Base-by-base conservation (phyloP, 2,113 vertebrate genomes). In the Aspidoscelis tigris region DNA sequence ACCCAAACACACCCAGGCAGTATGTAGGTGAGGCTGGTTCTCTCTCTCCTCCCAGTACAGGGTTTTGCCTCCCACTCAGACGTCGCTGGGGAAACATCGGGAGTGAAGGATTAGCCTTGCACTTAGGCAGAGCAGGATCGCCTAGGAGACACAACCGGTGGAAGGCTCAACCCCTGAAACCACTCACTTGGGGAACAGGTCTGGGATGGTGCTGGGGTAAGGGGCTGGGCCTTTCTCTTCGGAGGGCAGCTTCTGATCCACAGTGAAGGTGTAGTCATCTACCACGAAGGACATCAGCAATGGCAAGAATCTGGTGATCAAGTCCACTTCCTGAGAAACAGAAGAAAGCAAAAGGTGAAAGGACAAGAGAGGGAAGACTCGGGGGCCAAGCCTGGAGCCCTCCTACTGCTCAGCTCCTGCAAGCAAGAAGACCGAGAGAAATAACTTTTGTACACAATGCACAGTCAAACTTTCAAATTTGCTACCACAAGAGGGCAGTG, bases 261-360 rank as follows among this genome's bases (percentile, higher is more conserved):
- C 97, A 0, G 90, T 98, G 96, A 97, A 99, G 0, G 96, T 99
- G 87, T 98, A 95, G 90, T 99, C 99, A 0, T 99, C 99, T 79
- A 99, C 98, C 91, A 99, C 97, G 4, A 99, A 97, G 4, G 98
- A 97, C 98, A 99, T 98, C 95, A 99, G 96, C 85, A 96, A 96
- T 0, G 99, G 99, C 86, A 99, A 94, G 93, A 99, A 99, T 89
- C 95, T 97, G 0, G 99, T 99, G 91, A 99, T 96, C 74, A 99
- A 89, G 85, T 99, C 99, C 11, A 94, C 83, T 84, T 99, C 99
- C 99, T 99, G 80, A 5, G 26, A 73, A 10, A 61, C 9, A 5
- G 2, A 66, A 24, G n/a, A 43, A 75, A 76, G 50, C 0, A 1
- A 26, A 24, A 21, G 11, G 43, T 53, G 20, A 69, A 33, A 10